Evolutionary conservation across 1,140 invertebrate genomes (phyloP), one percentile per base, ranked within the genome.

Genomic region (Caenorhabditis briggsae): DNA sequence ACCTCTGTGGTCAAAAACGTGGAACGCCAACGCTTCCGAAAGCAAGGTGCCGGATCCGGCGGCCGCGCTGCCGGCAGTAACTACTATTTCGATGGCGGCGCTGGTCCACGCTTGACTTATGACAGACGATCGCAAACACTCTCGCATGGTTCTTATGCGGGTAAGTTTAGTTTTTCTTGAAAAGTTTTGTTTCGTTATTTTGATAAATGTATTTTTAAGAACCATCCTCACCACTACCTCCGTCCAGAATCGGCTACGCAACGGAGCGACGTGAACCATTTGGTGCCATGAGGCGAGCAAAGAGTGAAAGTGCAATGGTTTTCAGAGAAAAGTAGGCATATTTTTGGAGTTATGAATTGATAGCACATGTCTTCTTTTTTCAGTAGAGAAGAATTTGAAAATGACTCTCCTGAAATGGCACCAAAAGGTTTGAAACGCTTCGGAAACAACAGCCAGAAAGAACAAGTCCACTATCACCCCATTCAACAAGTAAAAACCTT

Each of bases 1-100:
- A 89, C 88, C 18, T 84, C 89, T 5, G 88, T 89, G 5, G 82
- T 78, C 7, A 89, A 89, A 50, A 89, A 89, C 48, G 83, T 89
- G 7, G 89, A 89, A 74, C 56, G 87, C 2, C 89, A 89, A 82
- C 33, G 89, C 58, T 82, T 89, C 20, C 88, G 83, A 53, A 89
- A 87, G 48, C 89, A 89, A 41, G 87, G 84, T 41, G 70, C 78
- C 41, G 84, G 88, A 41, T 74, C 85, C n/a, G 85, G 83, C 48
- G 82, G 86, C 23, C 84, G 86, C 55, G 55, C 85, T 11, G 43
- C 85, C 3, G 61, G 55, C 18, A 64, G 61, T 59, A 82, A 70
- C 33, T 86, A 82, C 43, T 86, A 86, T 50, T 65, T 65, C 25
- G 61, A 70, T 5, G 85, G 70, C n/a, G 53, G 55, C 53, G 55